Evolutionary conservation across 2,888 invertebrate species (phyloP).

Genomic region (Neocrepidodera transversa): DNA sequence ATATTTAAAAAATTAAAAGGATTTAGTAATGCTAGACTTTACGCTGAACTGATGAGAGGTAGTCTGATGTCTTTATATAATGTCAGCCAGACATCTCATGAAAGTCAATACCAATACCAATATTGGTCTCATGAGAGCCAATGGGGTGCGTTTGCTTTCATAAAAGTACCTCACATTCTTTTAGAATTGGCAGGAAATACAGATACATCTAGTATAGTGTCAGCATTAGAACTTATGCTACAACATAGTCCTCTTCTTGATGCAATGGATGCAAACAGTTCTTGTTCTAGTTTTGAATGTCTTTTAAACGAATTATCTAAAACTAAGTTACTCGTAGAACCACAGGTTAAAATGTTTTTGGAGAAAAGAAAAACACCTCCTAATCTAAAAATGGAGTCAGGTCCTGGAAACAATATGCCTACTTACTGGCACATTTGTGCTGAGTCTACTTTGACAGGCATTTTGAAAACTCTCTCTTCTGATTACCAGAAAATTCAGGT

Average conservation of each 20-base stretch:
- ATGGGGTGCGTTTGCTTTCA: conserved; percentile 93
- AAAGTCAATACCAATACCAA: too few relatives aligned
- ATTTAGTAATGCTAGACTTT: conserved; percentile 80
- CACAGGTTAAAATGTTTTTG: conserved; percentile 75
- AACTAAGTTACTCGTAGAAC: conserved; percentile 79
- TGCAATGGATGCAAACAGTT: conserved; percentile 87
- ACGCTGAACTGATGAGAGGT: conserved; percentile 88
- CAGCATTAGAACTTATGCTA: conserved; percentile 84
- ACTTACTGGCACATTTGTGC: conserved; percentile 80
- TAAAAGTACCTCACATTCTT: conserved; percentile 86
- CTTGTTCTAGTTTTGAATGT: conserved; percentile 86
- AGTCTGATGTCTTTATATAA: conserved; percentile 90
- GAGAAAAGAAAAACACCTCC: conserved; percentile 63
- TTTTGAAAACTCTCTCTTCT: conserved; percentile 88
- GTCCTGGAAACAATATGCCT: conserved; percentile 72
- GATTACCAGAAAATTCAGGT: conserved; percentile 85
- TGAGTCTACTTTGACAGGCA: conserved; percentile 86
- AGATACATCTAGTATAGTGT: conserved; percentile 65
- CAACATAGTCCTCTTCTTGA: conserved; percentile 86
- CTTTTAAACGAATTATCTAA: conserved; percentile 83
- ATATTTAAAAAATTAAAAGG: conserved; percentile 87
- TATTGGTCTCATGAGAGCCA: conserved; percentile 90
- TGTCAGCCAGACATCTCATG: conserved; percentile 81
- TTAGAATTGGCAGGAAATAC: conserved; percentile 54
- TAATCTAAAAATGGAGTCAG: conserved; percentile 62